Conservation (phyloP, 2,888 invertebrate species). For the Drosophila gaucha region DNA sequence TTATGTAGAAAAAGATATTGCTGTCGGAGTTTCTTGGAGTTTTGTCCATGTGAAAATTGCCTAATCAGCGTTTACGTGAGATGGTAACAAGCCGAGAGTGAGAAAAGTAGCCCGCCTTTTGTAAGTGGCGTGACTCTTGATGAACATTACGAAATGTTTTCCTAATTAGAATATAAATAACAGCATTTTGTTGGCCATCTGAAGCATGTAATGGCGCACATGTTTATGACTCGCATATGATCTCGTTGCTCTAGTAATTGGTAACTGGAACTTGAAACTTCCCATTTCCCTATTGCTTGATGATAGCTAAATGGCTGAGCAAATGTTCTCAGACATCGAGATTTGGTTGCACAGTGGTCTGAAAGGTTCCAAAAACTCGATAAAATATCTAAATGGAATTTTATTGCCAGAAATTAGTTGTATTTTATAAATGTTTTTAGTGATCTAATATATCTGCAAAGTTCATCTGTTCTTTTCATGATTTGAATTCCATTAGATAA, state of each 20-base stretch:
- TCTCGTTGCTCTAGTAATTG: conserved; percentile 15
- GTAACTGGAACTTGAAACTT: conserved; percentile 21
- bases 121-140: conserved; percentile 59
- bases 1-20: not conserved
- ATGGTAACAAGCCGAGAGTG: conserved; percentile 47
- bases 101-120: conserved; percentile 35
- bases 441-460: no score
- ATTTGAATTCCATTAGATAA: no score
- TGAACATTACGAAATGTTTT: conserved; percentile 36
- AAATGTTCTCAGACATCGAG: conserved; percentile 51
- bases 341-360: conserved; percentile 20
- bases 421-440: no score
- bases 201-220: conserved; percentile 17
- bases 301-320: conserved; percentile 4
- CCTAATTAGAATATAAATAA: conserved; percentile 78
- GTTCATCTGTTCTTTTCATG: no score
- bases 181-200: conserved; percentile 56
- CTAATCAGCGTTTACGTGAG: conserved; percentile 69
- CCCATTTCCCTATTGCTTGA: conserved; percentile 46
- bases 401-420: no score
- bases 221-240: conserved; percentile 26
- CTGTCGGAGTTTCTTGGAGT: not conserved
- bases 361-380: not conserved
- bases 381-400: not conserved
- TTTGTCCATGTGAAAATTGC: conserved; percentile 54